Base-by-base conservation (phyloP, 2,888 invertebrate genomes). In the Diarsia dahlii region DNA sequence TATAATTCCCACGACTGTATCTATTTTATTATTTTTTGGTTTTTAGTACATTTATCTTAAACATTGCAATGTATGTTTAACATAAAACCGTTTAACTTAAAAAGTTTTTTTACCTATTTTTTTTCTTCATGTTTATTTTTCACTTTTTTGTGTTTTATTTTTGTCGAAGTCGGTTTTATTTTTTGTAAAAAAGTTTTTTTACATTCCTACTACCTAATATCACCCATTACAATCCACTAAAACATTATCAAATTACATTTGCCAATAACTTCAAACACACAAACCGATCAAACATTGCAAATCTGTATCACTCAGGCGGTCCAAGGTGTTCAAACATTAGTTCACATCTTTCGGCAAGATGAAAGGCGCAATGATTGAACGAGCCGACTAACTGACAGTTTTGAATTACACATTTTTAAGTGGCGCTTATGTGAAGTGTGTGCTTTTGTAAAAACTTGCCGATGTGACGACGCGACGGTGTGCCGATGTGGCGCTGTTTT, bases 321-420 rank as follows among this genome's bases (percentile, higher is more conserved):
- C 90, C 90, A 93, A 94, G 94, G 92, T 94, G 93, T 88, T 90
- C 89, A 93, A 94, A 94, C 91, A 94, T 91, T 90, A 80, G 85
- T 81, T 86, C 86, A 88, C 86, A 88, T 82, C 89, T 90, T 88
- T 92, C 93, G 93, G 92, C 89, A 74, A 91, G 89, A 92, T 92
- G 88, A 93, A 92, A 92, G 71, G 0, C 68, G 91, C 80, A 82
- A 83, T 76, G 56, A 82, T 92, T 89, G 92, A 92, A 91, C 88
- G 88, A 64, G 82, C 80, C 79, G 81, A 77, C 66, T 50, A 76
- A 76, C 79, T 81, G 87, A 75, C 81, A 82, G 82, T 82, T 78
- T 86, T 78, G 79, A 78, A 73, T 87, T 87, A 86, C 85, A 74
- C 66, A 75, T 67, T 64, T 60, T 85, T 65, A 87, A 87, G 86